phyloP scores from a whole-genome alignment of 2,888 invertebrate species.

The Tenthredo mesomela region DNA sequence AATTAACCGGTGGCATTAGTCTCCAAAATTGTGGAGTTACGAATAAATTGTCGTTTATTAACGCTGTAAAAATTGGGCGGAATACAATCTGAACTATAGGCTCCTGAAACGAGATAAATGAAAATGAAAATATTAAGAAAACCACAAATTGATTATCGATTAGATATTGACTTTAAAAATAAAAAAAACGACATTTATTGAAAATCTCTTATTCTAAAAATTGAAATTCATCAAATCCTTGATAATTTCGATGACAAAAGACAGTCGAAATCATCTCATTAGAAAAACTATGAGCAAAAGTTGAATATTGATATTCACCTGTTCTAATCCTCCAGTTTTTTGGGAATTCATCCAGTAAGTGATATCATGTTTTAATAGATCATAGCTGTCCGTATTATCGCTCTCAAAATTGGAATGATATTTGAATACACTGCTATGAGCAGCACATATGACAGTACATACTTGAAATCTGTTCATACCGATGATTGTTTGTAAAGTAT shows the following conservation, averaged over 20 bases:
- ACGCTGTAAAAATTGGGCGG: conserved; percentile 82
- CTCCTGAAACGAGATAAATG: conserved; percentile 78
- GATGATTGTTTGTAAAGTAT: conserved; percentile 82
- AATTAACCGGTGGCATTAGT: conserved; percentile 80
- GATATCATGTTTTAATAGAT: conserved; percentile 77
- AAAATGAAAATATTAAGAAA: conserved; percentile 51
- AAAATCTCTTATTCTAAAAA: not conserved
- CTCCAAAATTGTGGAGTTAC: conserved; percentile 82
- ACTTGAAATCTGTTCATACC: conserved; percentile 82
- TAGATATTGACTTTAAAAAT: not conserved
- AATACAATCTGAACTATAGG: conserved; percentile 82
- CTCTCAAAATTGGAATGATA: conserved; percentile 77
- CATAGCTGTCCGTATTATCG: conserved; percentile 72
- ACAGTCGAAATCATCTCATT: not conserved
- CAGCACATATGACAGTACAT: conserved; percentile 82
- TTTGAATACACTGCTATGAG: conserved; percentile 80
- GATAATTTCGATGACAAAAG: not conserved
- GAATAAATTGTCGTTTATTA: conserved; percentile 82
- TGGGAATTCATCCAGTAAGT: conserved; percentile 79
- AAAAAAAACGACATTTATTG: not conserved
- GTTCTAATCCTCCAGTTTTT: conserved; percentile 55
- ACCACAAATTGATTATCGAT: not conserved
- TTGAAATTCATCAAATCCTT: not conserved
- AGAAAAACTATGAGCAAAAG: conserved; percentile 36
- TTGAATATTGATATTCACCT: conserved; percentile 60